A percentile compares a stretch with the other conserved stretches of the same genome.
Evolutionary conservation across 2,797 vertebrate genomes (phyloP).

Genomic region (Paedocypris micromegethes): DNA sequence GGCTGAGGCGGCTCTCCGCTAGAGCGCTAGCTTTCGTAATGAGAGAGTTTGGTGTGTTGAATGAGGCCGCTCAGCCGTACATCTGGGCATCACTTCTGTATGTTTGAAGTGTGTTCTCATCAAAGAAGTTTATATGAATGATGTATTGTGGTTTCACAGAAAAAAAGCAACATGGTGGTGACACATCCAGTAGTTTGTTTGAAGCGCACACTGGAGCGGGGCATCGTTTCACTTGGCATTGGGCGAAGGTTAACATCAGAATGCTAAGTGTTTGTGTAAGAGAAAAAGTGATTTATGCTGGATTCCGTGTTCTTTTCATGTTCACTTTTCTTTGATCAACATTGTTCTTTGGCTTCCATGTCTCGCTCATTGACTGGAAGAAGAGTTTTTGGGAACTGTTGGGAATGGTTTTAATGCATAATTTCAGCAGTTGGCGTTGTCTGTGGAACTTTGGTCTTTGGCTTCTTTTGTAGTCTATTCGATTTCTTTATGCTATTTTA

Average conservation of each 20-base stretch:
- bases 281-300: background rate
- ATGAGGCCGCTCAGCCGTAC: constrained; percentile 29
- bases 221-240: constrained; percentile 18
- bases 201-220: constrained; percentile 23
- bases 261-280: background rate
- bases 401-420: no score
- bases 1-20: constrained; percentile 21
- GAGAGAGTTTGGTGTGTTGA: constrained; percentile 24
- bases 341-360: no score
- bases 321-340: background rate
- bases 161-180: constrained; percentile 31
- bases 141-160: constrained; percentile 36
- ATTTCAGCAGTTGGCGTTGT: no score
- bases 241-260: constrained; percentile 8
- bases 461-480: no score
- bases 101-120: constrained; percentile 44
- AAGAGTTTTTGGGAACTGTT: no score
- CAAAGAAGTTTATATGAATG: constrained; percentile 39
- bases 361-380: no score
- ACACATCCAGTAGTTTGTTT: constrained; percentile 29
- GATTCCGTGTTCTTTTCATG: background rate
- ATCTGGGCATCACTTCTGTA: constrained; percentile 35
- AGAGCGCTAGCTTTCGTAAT: constrained; percentile 35
- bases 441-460: no score
- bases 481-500: no score